Evolutionary conservation across 2,888 invertebrate genomes (phyloP), one percentile per base, ranked within the genome.

Genomic region (Tridacna crocea): DNA sequence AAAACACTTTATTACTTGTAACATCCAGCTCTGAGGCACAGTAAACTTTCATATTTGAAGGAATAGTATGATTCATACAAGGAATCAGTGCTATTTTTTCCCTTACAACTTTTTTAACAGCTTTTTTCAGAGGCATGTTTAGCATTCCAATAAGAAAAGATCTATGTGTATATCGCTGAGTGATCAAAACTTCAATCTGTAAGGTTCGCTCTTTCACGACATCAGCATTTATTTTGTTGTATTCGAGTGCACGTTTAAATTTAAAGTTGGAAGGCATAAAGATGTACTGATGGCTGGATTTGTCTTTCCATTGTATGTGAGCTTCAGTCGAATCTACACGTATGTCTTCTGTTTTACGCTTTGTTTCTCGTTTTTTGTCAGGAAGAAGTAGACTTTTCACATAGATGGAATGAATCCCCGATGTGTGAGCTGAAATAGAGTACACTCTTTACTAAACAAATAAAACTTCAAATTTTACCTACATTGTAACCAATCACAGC

Each of bases 361-460:
- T 92, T 11, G 89, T 89, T 61, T 90, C 90, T 77, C 90, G 90
- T 70, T 89, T 87, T 63, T 88, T 89, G 81, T 93, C 92, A 2
- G 93, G 93, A 63, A 89, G 88, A 17, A 93, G 86, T 88, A 90
- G 91, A 61, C 90, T 88, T 80, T 92, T 90, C 22, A 93, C 90
- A 84, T 91, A 93, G 46, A 93, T 89, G 12, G 92, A 88, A 80
- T 90, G 89, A 75, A 93, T 93, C 92, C 91, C 93, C 0, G 93
- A 93, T 10, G 90, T 91, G 58, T 91, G 90, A 36, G 92, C 93
- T 93, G 88, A 51, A 72, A 51, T 61, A 22, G 2, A 61, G 22
- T 22, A 10, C 2, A 55, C 55, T 55, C 55, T 55, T 3, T 55
- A 1, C 2, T 55, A 55, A 36, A 36, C 36, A 36, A 36, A 36